Conservation (phyloP, 2,113 vertebrate genomes). For the Thymallus thymallus region DNA sequence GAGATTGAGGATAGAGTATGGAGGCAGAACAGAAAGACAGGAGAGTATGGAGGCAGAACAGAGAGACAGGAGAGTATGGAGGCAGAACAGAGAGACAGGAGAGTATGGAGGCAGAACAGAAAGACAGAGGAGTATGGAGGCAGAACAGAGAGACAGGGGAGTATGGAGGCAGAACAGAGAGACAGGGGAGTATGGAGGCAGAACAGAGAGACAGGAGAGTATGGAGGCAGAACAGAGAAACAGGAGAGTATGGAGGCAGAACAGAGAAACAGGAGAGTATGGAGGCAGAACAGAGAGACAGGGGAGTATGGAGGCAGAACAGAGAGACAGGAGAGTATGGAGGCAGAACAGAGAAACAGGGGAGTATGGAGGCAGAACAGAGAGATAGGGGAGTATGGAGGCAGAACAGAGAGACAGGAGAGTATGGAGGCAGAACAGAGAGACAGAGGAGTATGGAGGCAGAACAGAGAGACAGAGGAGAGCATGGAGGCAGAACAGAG, state of each 20-base stretch:
- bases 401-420: neutral
- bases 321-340: too few species aligned
- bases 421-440: neutral
- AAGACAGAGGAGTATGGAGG: conserved; percentile 41
- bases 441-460: neutral
- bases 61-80: too few species aligned
- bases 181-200: too few species aligned
- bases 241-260: too few species aligned
- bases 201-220: conserved; percentile 46
- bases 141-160: conserved; percentile 44
- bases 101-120: too few species aligned
- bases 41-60: too few species aligned
- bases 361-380: too few species aligned
- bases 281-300: neutral
- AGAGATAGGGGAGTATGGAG: neutral
- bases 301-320: too few species aligned
- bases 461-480: neutral
- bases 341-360: neutral
- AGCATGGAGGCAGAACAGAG: conserved; percentile 12
- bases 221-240: neutral
- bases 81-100: conserved; percentile 43
- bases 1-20: neutral
- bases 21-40: neutral
- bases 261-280: too few species aligned
- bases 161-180: conserved; percentile 41